Percentiles rank a stretch among this genome's conserved stretches.
Evolutionary conservation across 92 coral and sea anemone genomes (phyloP).

Genomic region (Desmophyllum pertusum): DNA sequence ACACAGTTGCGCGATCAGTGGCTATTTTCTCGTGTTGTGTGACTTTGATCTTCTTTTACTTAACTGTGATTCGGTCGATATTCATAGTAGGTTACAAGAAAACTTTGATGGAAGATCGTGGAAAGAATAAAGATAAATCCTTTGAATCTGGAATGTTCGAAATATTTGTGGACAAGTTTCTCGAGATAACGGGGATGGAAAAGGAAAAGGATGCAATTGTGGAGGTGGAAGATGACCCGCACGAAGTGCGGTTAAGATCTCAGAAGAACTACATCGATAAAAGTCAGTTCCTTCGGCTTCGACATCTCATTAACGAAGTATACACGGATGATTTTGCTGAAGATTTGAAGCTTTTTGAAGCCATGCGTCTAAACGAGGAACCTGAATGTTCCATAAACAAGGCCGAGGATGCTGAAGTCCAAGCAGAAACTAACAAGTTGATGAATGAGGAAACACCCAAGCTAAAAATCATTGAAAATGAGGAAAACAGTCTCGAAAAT

Average conservation of each 20-base stretch:
- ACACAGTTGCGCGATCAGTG: conserved; percentile 9
- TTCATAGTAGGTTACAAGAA: conserved; percentile 34
- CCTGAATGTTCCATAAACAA: not conserved
- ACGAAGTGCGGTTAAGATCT: conserved; percentile 42
- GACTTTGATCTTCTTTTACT: conserved; percentile 49
- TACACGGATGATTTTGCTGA: conserved; percentile 60
- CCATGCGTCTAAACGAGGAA: not conserved
- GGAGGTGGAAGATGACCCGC: conserved; percentile 27
- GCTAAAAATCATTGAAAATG: not conserved
- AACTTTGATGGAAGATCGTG: conserved; percentile 35
- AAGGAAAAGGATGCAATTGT: conserved; percentile 15
- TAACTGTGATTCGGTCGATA: conserved; percentile 29
- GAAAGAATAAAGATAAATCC: conserved; percentile 9
- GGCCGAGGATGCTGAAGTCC: not conserved
- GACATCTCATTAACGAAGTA: conserved; percentile 40
- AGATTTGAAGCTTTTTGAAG: conserved; percentile 39
- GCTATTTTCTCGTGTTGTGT: conserved; percentile 33
- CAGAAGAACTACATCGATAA: conserved; percentile 50
- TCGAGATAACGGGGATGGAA: conserved; percentile 43
- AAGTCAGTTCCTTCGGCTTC: conserved; percentile 54
- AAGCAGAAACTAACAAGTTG: not conserved
- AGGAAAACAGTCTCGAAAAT: not conserved
- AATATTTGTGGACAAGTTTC: conserved; percentile 27
- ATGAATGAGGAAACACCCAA: not conserved
- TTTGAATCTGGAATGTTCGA: conserved; percentile 43